A percentile compares a stretch with the other conserved stretches of the same genome.
These are phyloP conservation scores for Aspidoscelis tigris DNA, from an alignment of 2,113 vertebrate species.

Conservation along the genomic window DNA sequence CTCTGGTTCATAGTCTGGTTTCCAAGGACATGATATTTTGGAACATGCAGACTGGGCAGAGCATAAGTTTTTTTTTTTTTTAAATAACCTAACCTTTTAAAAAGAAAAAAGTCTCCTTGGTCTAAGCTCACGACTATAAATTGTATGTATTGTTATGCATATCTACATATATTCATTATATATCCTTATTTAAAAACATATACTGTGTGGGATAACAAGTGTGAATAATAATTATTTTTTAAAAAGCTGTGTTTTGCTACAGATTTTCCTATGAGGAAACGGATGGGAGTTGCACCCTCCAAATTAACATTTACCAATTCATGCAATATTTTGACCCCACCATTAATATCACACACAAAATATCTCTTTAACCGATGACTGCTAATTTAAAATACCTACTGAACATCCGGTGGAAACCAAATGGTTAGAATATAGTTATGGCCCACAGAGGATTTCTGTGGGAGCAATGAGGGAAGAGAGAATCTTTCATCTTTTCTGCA, in stretches of 20 bases:
- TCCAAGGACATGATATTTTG: slow-evolving; percentile 25
- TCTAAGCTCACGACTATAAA: slow-evolving; percentile 8
- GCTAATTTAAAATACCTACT: neutral
- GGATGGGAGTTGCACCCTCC: neutral
- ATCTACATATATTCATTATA: slow-evolving; percentile 1
- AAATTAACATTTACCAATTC: neutral
- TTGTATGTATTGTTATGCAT: slow-evolving; percentile 26
- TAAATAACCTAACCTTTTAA: slow-evolving; percentile 25
- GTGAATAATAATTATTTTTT: neutral
- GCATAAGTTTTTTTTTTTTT: slow-evolving; percentile 26
- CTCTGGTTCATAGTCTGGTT: neutral
- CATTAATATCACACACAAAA: neutral
- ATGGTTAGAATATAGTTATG: no score
- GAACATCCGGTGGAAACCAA: no score
- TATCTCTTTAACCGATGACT: neutral
- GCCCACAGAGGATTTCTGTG: no score
- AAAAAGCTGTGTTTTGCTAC: neutral
- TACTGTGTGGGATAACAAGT: neutral
- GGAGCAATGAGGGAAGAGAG: no score
- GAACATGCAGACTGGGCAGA: neutral
- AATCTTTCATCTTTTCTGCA: no score
- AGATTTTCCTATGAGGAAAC: neutral
- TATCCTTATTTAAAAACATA: neutral
- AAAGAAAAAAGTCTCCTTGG: neutral
- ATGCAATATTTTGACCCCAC: neutral